Conservation (phyloP, 2,797 vertebrate species). For the Lagodon rhomboides region DNA sequence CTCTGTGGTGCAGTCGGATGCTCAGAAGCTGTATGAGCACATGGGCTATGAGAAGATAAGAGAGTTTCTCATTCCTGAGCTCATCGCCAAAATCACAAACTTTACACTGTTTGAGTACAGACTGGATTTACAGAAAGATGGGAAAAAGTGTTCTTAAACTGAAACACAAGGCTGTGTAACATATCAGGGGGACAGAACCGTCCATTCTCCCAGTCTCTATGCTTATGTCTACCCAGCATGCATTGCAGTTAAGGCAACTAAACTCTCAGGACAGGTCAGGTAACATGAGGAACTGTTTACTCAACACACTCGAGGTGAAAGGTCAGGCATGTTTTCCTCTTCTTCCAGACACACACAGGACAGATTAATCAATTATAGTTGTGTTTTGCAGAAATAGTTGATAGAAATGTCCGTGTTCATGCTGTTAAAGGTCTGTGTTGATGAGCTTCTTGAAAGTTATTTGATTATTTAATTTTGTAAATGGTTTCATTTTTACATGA, state of each 20-base stretch:
- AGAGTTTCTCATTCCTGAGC: slow-evolving; percentile 66
- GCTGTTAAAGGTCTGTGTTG: neutral
- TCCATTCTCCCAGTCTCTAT: neutral
- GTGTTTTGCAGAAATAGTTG: neutral
- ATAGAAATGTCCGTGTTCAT: neutral
- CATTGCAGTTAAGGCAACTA: neutral
- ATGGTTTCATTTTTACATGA: neutral
- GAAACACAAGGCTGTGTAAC: neutral
- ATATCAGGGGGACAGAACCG: neutral
- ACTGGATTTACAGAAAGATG: slow-evolving; percentile 69
- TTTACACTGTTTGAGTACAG: slow-evolving; percentile 86
- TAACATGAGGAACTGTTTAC: neutral
- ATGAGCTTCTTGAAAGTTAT: neutral
- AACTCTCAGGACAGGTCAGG: neutral
- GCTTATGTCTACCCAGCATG: slow-evolving; percentile 20
- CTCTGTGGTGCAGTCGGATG: slow-evolving; percentile 85
- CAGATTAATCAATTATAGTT: neutral
- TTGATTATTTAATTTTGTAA: slow-evolving; percentile 22
- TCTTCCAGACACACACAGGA: neutral
- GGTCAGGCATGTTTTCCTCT: neutral
- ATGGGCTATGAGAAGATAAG: slow-evolving; percentile 83
- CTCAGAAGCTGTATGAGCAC: slow-evolving; percentile 87
- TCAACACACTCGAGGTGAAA: neutral
- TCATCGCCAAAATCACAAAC: slow-evolving; percentile 73
- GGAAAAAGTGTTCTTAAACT: neutral